Percentiles rank a stretch among this genome's conserved stretches.
These are phyloP conservation scores for Phyllopteryx taeniolatus DNA, from an alignment of 2,113 vertebrate species.

Conservation along the genomic window DNA sequence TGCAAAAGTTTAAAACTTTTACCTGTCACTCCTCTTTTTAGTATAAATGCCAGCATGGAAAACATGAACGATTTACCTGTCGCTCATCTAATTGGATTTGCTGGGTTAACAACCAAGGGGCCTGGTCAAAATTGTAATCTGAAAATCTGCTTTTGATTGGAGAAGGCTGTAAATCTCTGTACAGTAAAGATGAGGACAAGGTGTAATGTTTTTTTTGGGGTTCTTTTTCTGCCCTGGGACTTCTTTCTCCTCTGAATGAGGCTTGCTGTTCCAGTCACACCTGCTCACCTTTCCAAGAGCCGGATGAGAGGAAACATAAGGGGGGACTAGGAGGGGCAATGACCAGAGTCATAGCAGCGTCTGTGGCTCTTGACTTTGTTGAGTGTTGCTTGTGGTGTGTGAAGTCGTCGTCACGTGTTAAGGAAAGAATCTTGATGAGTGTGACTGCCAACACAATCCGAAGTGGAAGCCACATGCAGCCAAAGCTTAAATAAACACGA, in stretches of 20 bases:
- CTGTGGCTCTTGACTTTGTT: constrained; percentile 16
- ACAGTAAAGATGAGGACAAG: constrained; percentile 27
- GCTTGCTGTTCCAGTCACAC: constrained; percentile 32
- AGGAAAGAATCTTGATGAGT: constrained; percentile 45
- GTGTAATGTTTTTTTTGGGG: constrained; percentile 10
- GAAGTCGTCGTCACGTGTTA: constrained; percentile 35
- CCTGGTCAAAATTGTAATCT: constrained; percentile 14
- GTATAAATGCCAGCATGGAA: not conserved
- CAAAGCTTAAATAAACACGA: constrained; percentile 43
- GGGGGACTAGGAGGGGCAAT: not conserved
- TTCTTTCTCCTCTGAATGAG: constrained; percentile 25
- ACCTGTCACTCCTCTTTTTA: not conserved
- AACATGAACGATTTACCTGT: not conserved
- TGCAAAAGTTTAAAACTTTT: not conserved
- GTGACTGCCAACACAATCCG: constrained; percentile 24
- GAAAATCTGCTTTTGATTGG: constrained; percentile 19
- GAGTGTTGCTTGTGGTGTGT: constrained; percentile 25
- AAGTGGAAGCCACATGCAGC: constrained; percentile 29
- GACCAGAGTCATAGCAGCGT: constrained; percentile 26
- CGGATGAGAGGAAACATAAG: constrained; percentile 9
- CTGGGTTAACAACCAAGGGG: constrained; percentile 28
- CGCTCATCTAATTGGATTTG: not conserved
- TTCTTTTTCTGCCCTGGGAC: constrained; percentile 28
- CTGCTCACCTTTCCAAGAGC: constrained; percentile 37
- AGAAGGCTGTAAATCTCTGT: constrained; percentile 38